A percentile compares a stretch with the other conserved stretches of the same genome.
Conservation (phyloP, 2,113 vertebrate genomes). For the Bufo bufo region DNA sequence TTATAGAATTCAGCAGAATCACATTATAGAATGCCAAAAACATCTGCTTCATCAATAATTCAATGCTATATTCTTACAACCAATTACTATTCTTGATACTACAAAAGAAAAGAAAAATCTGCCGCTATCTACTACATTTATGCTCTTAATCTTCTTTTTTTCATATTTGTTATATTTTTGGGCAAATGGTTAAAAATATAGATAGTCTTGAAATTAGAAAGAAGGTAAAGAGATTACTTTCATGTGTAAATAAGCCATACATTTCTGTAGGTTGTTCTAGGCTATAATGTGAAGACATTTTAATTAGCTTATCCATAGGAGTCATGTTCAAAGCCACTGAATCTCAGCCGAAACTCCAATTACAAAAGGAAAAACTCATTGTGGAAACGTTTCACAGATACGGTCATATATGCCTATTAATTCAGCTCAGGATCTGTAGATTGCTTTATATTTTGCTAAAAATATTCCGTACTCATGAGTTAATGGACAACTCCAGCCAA, state of each 20-base stretch:
- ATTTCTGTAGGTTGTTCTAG: neutral
- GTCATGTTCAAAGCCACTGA: neutral
- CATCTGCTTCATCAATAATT: neutral
- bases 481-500: too few species aligned
- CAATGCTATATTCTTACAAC: neutral
- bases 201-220: neutral
- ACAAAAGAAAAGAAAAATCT: neutral
- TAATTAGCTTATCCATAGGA: neutral
- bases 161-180: neutral
- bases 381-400: neutral
- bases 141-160: neutral
- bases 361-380: neutral
- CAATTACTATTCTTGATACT: neutral
- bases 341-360: neutral
- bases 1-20: neutral
- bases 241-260: neutral
- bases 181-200: neutral
- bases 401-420: neutral
- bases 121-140: neutral
- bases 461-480: too few species aligned
- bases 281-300: neutral
- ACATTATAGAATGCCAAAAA: neutral
- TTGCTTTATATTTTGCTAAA: too few species aligned
- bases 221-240: neutral
- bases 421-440: neutral